Evolutionary conservation across 2,113 vertebrate genomes (phyloP).

Genomic region (Hydropotes inermis): DNA sequence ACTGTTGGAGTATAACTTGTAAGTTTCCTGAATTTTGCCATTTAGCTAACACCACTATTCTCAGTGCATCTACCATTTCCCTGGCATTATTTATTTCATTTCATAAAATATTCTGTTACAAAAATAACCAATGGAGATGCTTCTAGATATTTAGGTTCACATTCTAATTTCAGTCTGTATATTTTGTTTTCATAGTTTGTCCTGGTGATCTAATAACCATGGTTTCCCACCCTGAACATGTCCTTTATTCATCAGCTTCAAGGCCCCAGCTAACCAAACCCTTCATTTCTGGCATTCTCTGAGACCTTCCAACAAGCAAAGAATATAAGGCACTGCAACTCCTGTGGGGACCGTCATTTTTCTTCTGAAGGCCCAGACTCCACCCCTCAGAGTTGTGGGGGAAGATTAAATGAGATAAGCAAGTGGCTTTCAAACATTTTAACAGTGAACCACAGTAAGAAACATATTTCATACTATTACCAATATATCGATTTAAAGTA

Average conservation of each 20-base stretch:
- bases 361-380: neutral
- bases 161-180: neutral
- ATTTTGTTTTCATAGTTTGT: neutral
- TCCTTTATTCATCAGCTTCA: neutral
- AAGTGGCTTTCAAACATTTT: neutral
- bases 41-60: slow-evolving; percentile 94
- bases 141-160: neutral
- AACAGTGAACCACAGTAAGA: neutral
- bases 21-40: slow-evolving; percentile 96
- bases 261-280: neutral
- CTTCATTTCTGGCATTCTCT: neutral
- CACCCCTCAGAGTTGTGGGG: neutral
- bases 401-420: neutral
- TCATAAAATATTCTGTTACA: neutral
- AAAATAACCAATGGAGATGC: neutral
- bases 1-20: slow-evolving; percentile 96
- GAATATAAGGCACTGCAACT: neutral
- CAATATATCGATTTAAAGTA: neutral
- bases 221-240: neutral
- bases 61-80: slow-evolving; percentile 85
- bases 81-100: neutral
- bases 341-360: neutral
- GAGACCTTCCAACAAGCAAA: neutral
- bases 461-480: neutral
- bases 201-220: neutral